Base-by-base conservation (phyloP, 2,888 invertebrate species). In the Polylopha cassiicola region DNA sequence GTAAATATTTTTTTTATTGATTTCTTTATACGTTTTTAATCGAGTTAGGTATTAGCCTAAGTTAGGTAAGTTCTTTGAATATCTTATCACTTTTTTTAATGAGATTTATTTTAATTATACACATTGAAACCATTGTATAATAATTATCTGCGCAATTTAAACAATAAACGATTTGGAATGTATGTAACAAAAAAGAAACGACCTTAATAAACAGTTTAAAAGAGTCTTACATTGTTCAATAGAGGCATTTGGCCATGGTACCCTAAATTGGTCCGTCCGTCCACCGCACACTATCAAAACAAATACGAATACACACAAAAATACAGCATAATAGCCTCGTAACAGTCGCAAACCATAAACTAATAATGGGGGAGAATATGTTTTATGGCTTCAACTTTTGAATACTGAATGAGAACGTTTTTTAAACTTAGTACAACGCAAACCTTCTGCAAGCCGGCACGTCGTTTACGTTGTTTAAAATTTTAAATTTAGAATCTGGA, bases 341-440 rank as follows among this genome's bases (percentile, higher is more conserved):
- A 77, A 80, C 77, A 80, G 78, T 79, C 77, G 72, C 76, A 72
- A 69, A 58, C 74, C 73, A 80, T 82, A 82, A 81, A 84, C 82
- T 82, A 85, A 86, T 86, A 85, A 84, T 82, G 78, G 84, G 85
- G 84, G 84, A 85, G 80, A 50, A 69, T 75, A 80, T 84, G 78
- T 79, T 85, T 86, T 84, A 84, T 84, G 81, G 70, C 70, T 74
- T 72, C 74, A 65, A 76, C 75, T 78, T 84, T 75, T 81, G 80
- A 81, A 84, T 82, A 75, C 73, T 71, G 61, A 69, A 60, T 61
- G 59, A 59, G 65, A 52, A 48, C 46, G 46, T 71, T 79, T 80
- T 84, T 80, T 76, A 69, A 68, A 59, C 65, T 84, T 79, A 85
- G 84, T 85, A 60, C 69, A 65, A 59, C 61, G 54, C 69, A 73